phyloP scores from a whole-genome alignment of 2,888 invertebrate species.

The Lottia scabra region DNA sequence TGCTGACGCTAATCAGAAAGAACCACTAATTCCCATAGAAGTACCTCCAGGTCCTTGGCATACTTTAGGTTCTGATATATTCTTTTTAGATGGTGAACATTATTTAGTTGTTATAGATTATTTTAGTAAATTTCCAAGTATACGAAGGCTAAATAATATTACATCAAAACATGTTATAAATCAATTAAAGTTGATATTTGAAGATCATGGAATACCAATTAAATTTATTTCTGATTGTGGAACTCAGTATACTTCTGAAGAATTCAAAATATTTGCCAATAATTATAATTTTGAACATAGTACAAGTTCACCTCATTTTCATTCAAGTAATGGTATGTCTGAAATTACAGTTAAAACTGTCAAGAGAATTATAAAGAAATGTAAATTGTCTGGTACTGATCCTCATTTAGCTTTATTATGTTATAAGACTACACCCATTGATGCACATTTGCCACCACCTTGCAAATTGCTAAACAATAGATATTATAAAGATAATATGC shows the following conservation, averaged over 20 bases:
- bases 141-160: background rate
- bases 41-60: background rate
- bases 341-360: background rate
- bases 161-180: background rate
- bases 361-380: background rate
- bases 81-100: background rate
- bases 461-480: background rate
- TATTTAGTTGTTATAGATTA: background rate
- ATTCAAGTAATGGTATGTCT: background rate
- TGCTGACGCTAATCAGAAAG: background rate
- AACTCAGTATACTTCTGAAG: background rate
- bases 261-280: background rate
- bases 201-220: background rate
- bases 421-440: slow-evolving; percentile 1
- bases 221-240: background rate
- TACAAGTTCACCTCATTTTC: background rate
- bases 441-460: background rate
- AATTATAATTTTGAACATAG: background rate
- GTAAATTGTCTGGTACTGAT: background rate
- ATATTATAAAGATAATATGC: background rate
- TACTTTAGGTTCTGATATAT: background rate
- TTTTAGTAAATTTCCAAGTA: background rate
- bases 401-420: background rate
- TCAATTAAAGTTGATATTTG: background rate
- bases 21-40: background rate